Base-by-base conservation (phyloP, 1,140 invertebrate genomes). In the Cydia strobilella region DNA sequence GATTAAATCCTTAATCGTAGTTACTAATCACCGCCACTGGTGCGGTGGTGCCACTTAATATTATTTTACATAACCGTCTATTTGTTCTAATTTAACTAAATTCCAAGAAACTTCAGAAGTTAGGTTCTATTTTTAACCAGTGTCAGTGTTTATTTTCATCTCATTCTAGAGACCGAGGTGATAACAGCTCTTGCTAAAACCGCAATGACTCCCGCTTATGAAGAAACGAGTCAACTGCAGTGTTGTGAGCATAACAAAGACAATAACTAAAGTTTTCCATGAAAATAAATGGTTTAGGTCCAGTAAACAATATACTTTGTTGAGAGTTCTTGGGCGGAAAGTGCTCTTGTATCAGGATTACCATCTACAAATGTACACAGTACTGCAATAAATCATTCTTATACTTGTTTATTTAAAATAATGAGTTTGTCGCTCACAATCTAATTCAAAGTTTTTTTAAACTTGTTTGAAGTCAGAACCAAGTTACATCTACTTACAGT, bases 131-230 rank as follows among this genome's bases (percentile, higher is more conserved):
- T 35, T 65, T 31, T 65, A 65, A 31, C 63, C 15, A 65, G 63
- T 65, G 63, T 65, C 63, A 15, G 27, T 15, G 63, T 31, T 27
- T 65, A 65, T 65, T 65, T 35, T 65, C 63, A 27, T 65, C 35
- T 35, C n/a, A 31, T 65, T 65, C 27, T 31, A 65, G 12, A 63
- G 62, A 23, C 62, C 27, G 63, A 13, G 25, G 15, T 27, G 63
- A n/a, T 5, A 31, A 13, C 25, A n/a, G 27, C 27, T 7, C 54
- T 65, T 2, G 27, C 63, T 59, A 65, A 63, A 65, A 65, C 63
- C 63, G 63, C 63, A 65, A 65, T 65, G 63, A 65, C 63, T 65
- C 27, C n/a, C 23, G 23, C 0, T 65, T 65, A 35, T 35, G 27
- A 15, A 15, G 27, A 65, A 65, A 65, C 63, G 25, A 27, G 25